Conservation (phyloP, 1,140 invertebrate species). For the Apis laboriosa region DNA sequence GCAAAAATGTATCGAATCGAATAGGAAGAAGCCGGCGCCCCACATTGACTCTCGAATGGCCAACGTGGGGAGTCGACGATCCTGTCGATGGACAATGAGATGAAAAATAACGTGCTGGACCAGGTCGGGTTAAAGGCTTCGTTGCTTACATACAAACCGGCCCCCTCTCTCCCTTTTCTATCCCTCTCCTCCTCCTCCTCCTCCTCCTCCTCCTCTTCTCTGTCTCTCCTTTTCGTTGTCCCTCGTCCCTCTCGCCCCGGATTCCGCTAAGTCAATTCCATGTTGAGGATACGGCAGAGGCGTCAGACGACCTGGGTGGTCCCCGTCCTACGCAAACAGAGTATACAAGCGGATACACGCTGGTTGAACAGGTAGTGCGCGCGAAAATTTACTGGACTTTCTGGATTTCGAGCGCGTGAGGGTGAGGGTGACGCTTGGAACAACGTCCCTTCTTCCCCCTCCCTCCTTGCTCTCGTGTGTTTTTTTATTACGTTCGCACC, state of each 20-base stretch:
- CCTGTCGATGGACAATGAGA: conserved; percentile 63
- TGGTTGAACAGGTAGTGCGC: conserved; percentile 70
- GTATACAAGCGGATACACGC: conserved; percentile 50
- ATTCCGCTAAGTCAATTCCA: conserved; percentile 76
- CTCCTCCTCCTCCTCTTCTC: conserved; percentile 2
- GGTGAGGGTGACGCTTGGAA: not conserved
- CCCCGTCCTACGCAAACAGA: conserved; percentile 77
- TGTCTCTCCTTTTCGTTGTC: conserved; percentile 23
- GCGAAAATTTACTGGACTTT: conserved; percentile 76
- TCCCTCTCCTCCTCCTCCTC: not conserved
- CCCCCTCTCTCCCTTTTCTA: conserved; percentile 2
- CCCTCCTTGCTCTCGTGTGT: conserved; percentile 36
- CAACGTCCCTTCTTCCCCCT: not conserved
- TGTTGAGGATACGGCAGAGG: conserved; percentile 67
- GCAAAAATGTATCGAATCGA: not conserved
- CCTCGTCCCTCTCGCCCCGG: conserved; percentile 45
- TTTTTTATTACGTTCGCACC: too few species aligned
- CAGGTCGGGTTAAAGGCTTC: conserved; percentile 61
- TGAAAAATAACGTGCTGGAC: conserved; percentile 62
- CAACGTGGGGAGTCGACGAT: conserved; percentile 58
- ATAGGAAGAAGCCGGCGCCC: not conserved
- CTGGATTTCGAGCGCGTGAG: conserved; percentile 62
- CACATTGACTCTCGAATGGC: conserved; percentile 3
- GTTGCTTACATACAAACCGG: conserved; percentile 35
- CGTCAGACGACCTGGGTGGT: conserved; percentile 75